phyloP scores from a whole-genome alignment of 2,888 invertebrate species.

The Serrognathus titanus region DNA sequence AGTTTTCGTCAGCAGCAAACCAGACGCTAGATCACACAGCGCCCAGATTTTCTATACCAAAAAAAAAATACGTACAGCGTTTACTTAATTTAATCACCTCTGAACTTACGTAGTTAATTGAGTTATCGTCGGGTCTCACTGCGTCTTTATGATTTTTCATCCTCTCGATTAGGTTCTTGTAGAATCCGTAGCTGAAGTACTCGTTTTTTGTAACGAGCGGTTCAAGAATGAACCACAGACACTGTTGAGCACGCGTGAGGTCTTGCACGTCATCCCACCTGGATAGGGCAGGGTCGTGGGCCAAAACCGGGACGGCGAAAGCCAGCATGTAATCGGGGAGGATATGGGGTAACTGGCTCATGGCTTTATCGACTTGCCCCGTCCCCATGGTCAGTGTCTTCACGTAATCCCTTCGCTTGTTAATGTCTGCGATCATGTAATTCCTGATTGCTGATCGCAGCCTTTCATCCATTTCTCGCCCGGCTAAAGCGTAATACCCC shows the following conservation, averaged over 20 bases:
- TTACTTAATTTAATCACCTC: slow-evolving; percentile 5
- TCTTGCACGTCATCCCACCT: slow-evolving; percentile 73
- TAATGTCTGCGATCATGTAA: slow-evolving; percentile 85
- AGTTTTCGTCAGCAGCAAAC: slow-evolving; percentile 83
- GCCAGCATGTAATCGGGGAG: slow-evolving; percentile 97
- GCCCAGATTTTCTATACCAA: slow-evolving; percentile 89
- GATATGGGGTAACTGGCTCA: slow-evolving; percentile 79
- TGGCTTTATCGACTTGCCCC: slow-evolving; percentile 62
- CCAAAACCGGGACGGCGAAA: slow-evolving; percentile 91
- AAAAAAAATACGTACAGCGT: background rate
- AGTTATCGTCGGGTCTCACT: slow-evolving; percentile 76
- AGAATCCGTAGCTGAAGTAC: slow-evolving; percentile 92
- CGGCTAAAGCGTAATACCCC: slow-evolving; percentile 90
- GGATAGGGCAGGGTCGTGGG: slow-evolving; percentile 86
- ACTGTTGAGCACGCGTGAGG: slow-evolving; percentile 75
- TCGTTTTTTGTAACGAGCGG: slow-evolving; percentile 91
- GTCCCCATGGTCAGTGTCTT: slow-evolving; percentile 75
- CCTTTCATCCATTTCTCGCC: slow-evolving; percentile 82
- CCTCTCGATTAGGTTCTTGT: slow-evolving; percentile 86
- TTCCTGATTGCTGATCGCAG: slow-evolving; percentile 66
- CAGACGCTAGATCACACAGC: slow-evolving; percentile 91
- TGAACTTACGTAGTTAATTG: slow-evolving; percentile 73
- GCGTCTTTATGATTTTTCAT: slow-evolving; percentile 95
- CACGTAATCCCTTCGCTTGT: slow-evolving; percentile 85
- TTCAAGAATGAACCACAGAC: slow-evolving; percentile 92